Evolutionary conservation across 2,888 invertebrate species (phyloP), one percentile per base, ranked within the genome.

Genomic region (Antheraea assamensis): DNA sequence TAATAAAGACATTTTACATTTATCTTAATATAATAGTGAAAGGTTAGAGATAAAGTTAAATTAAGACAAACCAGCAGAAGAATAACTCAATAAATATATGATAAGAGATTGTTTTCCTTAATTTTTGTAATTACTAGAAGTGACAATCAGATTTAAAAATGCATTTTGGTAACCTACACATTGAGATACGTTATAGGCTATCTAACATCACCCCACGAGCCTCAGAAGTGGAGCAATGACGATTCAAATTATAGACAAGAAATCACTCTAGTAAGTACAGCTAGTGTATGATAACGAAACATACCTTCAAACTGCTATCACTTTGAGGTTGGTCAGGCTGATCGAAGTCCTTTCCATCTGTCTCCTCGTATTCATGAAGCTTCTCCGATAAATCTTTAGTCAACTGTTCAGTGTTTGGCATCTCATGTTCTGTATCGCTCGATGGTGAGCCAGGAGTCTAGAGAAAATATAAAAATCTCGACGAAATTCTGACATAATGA

Each of bases 401-500:
- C 15, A 94, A 76, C 52, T 90, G 88, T 58, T 91, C 92, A 0
- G 88, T 74, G 19, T 84, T 85, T 0, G 87, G 84, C 27, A 90
- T 76, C 15, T 87, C 85, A 71, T 92, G 79, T 5, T 90, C 92
- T 3, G 84, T 77, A 1, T 92, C 93, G 72, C 93, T 93, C 0
- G 82, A 86, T 1, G 91, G 92, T 0, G 93, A 90, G 71, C 91
- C 93, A 49, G 93, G 94, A 0, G 92, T 93, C 94, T 94, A 78
- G 0, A 66, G 72, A 47, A 73, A 73, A 24, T 58, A 24, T 58
- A 8, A 8, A 58, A 71, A 66, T 30, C 27, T 27, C 13, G 10
- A 13, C 0, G 2, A 66, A 66, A 35, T 3, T 19, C n/a, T 55
- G 1, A 3, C 52, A 21, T 52, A 5, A 24, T 21, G 17, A 52